Percentiles rank a stretch among this genome's conserved stretches.
Evolutionary conservation across 2,113 vertebrate genomes (phyloP).

Genomic region (Himantopus leucocephalus): DNA sequence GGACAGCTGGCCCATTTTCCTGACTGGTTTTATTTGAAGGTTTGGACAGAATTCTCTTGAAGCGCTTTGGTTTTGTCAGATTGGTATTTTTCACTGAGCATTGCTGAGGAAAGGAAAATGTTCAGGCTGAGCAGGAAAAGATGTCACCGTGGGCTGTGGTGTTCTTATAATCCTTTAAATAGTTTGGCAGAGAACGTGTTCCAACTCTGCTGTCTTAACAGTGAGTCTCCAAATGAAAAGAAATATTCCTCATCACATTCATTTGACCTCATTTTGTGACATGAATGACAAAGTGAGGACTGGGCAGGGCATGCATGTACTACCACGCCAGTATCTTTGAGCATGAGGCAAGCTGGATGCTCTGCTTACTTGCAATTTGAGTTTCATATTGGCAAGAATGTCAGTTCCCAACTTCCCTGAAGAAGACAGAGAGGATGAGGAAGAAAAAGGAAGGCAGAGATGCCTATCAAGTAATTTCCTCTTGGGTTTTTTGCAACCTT

Average conservation of each 20-base stretch:
- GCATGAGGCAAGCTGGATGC: not conserved
- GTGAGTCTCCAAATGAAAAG: not conserved
- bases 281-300: not conserved
- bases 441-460: not conserved
- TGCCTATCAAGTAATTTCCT: not conserved
- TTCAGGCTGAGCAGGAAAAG: not conserved
- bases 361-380: not conserved
- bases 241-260: not conserved
- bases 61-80: not conserved
- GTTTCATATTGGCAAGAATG: not conserved
- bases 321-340: not conserved
- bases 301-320: rapidly evolving
- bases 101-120: not conserved
- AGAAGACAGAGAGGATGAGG: not conserved
- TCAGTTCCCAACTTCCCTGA: not conserved
- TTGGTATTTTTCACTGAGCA: not conserved
- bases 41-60: not conserved
- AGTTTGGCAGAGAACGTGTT: not conserved
- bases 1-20: not conserved
- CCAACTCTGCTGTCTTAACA: not conserved
- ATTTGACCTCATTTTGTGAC: not conserved
- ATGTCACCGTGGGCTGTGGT: rapidly evolving
- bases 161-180: not conserved
- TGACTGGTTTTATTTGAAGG: not conserved
- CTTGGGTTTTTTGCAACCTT: not conserved